These are phyloP conservation scores for Athene noctua DNA, from an alignment of 2,113 vertebrate genomes.

Conservation along the genomic window DNA sequence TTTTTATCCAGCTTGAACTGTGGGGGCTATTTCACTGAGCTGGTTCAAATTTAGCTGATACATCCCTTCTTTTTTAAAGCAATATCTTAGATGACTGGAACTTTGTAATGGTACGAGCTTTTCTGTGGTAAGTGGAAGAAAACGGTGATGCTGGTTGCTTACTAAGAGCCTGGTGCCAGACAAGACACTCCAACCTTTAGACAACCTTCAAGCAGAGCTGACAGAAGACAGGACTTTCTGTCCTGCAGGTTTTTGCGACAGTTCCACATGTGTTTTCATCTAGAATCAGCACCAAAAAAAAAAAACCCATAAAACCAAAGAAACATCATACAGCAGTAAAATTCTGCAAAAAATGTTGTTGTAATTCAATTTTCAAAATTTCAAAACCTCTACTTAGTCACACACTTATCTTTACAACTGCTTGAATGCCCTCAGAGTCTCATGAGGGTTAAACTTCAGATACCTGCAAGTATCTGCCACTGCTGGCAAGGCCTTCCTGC, in stretches of 20 bases:
- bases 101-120: neutral
- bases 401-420: neutral
- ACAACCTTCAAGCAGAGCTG: neutral
- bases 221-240: neutral
- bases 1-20: slow-evolving; percentile 43
- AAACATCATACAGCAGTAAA: neutral
- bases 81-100: slow-evolving; percentile 24
- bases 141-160: neutral
- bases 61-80: neutral
- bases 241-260: neutral
- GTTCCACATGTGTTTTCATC: neutral
- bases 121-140: neutral
- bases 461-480: neutral
- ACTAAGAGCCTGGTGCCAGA: neutral
- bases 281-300: neutral
- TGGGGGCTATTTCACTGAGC: neutral
- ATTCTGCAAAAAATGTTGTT: neutral
- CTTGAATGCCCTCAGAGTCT: neutral
- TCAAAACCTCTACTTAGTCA: neutral
- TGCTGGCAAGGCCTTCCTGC: neutral
- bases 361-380: neutral
- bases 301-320: neutral
- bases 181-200: neutral
- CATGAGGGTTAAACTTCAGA: neutral
- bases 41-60: slow-evolving; percentile 43